phyloP scores from a whole-genome alignment of 2,113 vertebrate genomes.

The Hirundichthys speculiger region DNA sequence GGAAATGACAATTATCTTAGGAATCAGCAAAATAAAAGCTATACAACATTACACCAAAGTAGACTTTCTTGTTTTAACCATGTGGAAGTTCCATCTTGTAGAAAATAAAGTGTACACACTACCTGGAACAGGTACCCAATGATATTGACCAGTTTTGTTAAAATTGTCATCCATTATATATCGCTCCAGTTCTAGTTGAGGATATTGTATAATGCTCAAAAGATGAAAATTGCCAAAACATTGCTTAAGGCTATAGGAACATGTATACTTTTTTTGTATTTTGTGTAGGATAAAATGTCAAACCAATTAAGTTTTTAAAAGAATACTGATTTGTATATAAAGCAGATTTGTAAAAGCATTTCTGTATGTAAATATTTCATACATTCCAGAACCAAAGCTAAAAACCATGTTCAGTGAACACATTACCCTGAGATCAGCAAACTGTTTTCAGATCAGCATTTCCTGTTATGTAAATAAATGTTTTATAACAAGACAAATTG shows the following conservation, averaged over 20 bases:
- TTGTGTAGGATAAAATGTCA: slow-evolving; percentile 4
- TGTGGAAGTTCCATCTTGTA: not conserved
- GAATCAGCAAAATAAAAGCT: not conserved
- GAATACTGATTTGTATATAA: not conserved
- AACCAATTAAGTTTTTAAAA: slow-evolving; percentile 1
- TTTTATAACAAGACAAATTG: no score
- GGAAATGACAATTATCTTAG: slow-evolving; percentile 7
- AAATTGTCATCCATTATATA: no score
- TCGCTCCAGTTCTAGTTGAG: no score
- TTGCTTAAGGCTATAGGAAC: not conserved
- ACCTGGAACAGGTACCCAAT: no score
- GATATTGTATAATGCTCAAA: not conserved
- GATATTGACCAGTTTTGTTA: no score
- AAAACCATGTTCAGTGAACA: no score
- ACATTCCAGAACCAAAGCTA: slow-evolving; percentile 23
- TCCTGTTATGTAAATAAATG: no score
- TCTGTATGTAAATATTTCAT: slow-evolving; percentile 41
- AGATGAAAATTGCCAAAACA: not conserved
- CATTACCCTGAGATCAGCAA: no score
- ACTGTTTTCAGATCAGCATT: no score
- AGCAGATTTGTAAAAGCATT: slow-evolving; percentile 33
- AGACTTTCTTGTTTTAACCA: slow-evolving; percentile 11
- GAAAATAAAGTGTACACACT: slow-evolving; percentile 6
- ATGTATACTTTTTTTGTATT: slow-evolving; percentile 11
- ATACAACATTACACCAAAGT: not conserved